A percentile compares a stretch with the other conserved stretches of the same genome.
phyloP scores from a whole-genome alignment of 2,113 vertebrate species.

The Salminus brasiliensis region DNA sequence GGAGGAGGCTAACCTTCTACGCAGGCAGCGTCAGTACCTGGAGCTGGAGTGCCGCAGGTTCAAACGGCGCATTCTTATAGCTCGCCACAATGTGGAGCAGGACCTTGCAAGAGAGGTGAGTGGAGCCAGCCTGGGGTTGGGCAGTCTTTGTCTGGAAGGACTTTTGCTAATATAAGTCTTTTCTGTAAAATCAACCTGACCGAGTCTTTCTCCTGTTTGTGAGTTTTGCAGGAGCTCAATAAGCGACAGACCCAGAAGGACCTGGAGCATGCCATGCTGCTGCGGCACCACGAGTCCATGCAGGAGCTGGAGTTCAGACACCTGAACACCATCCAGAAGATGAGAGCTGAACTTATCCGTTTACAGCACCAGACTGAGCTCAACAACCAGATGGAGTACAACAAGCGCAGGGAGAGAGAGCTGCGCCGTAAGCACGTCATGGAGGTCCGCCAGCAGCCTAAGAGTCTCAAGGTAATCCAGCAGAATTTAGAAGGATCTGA shows the following conservation, averaged over 20 bases:
- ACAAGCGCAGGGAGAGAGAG: constrained; percentile 96
- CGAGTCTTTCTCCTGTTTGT: background rate
- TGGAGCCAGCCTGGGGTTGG: background rate
- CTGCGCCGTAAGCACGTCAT: constrained; percentile 95
- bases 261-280: constrained; percentile 96
- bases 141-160: background rate
- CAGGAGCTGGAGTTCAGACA: constrained; percentile 98
- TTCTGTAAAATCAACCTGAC: background rate
- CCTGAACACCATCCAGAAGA: constrained; percentile 93
- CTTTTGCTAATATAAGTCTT: background rate
- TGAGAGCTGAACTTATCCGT: constrained; percentile 91
- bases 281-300: constrained; percentile 98
- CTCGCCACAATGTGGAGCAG: constrained; percentile 93
- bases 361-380: constrained; percentile 98
- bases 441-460: constrained; percentile 98
- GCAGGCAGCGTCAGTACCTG: constrained; percentile 93
- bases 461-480: constrained; percentile 92
- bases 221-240: constrained; percentile 86
- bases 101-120: constrained; percentile 92
- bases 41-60: constrained; percentile 96
- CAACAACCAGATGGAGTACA: constrained; percentile 98
- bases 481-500: no score
- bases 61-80: constrained; percentile 95
- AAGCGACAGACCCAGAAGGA: constrained; percentile 98
- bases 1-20: constrained; percentile 94